Evolutionary conservation across 2,797 vertebrate genomes (phyloP).

Genomic region (Enteromius thamalakanensis): DNA sequence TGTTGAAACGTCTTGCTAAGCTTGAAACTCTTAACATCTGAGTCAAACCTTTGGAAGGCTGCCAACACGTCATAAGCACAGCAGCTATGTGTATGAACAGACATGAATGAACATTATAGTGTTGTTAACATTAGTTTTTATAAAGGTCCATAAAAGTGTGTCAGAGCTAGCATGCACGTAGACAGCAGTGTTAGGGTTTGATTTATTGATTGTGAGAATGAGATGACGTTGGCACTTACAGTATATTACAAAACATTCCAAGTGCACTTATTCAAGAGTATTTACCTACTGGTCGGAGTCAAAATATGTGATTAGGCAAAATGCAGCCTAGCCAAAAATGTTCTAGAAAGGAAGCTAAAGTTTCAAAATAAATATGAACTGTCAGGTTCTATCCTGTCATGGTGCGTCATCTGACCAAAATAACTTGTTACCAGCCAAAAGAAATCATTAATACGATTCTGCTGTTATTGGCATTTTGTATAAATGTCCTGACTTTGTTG

Average conservation of each 20-base stretch:
- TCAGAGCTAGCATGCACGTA: not conserved
- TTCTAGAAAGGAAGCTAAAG: conserved; percentile 1
- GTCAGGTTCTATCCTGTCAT: conserved; percentile 1
- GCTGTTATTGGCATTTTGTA: conserved; percentile 25
- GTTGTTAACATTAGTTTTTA: not conserved
- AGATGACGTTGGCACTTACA: not conserved
- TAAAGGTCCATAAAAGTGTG: not conserved
- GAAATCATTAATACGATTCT: not conserved
- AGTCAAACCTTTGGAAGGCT: conserved; percentile 3
- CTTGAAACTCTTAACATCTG: conserved; percentile 2
- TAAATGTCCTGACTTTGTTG: conserved; percentile 6
- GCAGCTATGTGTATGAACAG: not conserved
- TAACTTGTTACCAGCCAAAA: conserved; percentile 25
- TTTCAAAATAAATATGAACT: conserved; percentile 22
- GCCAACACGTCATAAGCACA: not conserved
- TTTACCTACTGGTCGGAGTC: conserved; percentile 22
- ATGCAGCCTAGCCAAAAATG: conserved; percentile 6
- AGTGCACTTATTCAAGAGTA: not conserved
- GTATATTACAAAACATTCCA: not conserved
- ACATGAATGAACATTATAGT: conserved; percentile 5
- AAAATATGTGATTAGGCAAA: conserved; percentile 4
- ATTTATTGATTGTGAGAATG: not conserved
- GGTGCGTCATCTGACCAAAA: conserved; percentile 21
- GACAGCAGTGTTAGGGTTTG: not conserved
- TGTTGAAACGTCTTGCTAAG: conserved; percentile 3